phyloP scores from a whole-genome alignment of 2,888 invertebrate genomes.

The Neelides folsomi region DNA sequence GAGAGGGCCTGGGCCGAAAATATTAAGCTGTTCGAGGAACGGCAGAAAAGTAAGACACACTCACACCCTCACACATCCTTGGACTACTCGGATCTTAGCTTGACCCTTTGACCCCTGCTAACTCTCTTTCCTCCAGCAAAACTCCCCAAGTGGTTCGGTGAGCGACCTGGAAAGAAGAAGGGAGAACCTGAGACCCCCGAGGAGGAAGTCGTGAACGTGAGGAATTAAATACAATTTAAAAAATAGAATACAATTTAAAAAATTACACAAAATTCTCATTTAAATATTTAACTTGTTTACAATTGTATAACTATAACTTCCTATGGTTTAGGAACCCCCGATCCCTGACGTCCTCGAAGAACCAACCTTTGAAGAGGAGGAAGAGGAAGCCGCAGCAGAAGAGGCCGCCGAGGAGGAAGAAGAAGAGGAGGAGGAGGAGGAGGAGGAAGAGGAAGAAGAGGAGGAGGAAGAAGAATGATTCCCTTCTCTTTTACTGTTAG shows the following conservation, averaged over 20 bases:
- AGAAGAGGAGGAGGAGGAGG: slow-evolving; percentile 62
- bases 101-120: background rate
- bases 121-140: slow-evolving; percentile 48
- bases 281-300: too few relatives aligned
- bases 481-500: background rate
- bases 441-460: slow-evolving; percentile 54
- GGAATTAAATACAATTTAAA: too few relatives aligned
- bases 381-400: slow-evolving; percentile 17
- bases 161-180: slow-evolving; percentile 83
- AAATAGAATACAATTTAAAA: too few relatives aligned
- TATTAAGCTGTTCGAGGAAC: slow-evolving; percentile 71
- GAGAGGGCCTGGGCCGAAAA: slow-evolving; percentile 83
- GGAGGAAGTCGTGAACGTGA: slow-evolving; percentile 67
- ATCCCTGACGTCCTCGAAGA: slow-evolving; percentile 13
- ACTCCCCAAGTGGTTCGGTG: slow-evolving; percentile 91
- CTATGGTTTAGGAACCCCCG: slow-evolving; percentile 12
- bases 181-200: slow-evolving; percentile 81
- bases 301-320: too few relatives aligned
- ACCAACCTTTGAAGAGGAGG: slow-evolving; percentile 18
- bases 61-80: background rate
- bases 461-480: slow-evolving; percentile 38
- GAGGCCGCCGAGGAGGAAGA: slow-evolving; percentile 32
- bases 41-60: slow-evolving; percentile 65
- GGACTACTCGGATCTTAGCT: background rate
- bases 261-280: too few relatives aligned